Conservation (phyloP, 1,140 invertebrate genomes). For the Choristoneura fumiferana region DNA sequence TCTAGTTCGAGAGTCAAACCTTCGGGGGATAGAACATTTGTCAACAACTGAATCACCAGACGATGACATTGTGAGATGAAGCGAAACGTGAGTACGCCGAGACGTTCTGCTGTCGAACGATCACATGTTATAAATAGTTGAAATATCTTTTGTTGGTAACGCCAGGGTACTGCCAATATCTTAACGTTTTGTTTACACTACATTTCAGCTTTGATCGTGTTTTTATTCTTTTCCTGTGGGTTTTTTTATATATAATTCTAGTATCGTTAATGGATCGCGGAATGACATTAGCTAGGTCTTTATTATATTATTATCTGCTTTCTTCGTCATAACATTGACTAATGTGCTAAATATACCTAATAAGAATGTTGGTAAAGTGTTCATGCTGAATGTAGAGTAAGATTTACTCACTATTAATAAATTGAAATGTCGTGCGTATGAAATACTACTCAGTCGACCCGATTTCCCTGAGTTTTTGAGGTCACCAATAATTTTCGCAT, state of each 20-base stretch:
- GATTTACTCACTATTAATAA: conserved; percentile 13
- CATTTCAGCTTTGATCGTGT: conserved; percentile 21
- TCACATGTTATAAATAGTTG: conserved; percentile 32
- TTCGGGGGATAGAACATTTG: conserved; percentile 19
- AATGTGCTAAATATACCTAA: background rate
- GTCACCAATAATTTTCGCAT: conserved; percentile 16
- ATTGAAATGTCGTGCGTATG: background rate
- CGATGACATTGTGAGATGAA: conserved; percentile 61
- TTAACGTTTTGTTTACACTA: conserved; percentile 46
- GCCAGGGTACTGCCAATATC: conserved; percentile 41
- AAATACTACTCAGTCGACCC: conserved; percentile 9
- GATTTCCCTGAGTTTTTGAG: conserved; percentile 2
- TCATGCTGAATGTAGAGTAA: background rate
- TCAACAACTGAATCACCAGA: conserved; percentile 24
- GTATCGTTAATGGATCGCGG: background rate
- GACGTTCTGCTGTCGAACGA: conserved; percentile 15
- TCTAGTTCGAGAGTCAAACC: conserved; percentile 8
- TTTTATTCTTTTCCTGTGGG: conserved; percentile 1
- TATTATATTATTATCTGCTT: background rate
- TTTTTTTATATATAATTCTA: background rate
- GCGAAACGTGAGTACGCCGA: conserved; percentile 64
- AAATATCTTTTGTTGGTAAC: conserved; percentile 41
- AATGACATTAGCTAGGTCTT: background rate
- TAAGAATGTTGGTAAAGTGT: no score
- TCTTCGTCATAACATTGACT: background rate